Conservation (phyloP, 1,140 invertebrate genomes). For the Trachymyrmex cornetzi region DNA sequence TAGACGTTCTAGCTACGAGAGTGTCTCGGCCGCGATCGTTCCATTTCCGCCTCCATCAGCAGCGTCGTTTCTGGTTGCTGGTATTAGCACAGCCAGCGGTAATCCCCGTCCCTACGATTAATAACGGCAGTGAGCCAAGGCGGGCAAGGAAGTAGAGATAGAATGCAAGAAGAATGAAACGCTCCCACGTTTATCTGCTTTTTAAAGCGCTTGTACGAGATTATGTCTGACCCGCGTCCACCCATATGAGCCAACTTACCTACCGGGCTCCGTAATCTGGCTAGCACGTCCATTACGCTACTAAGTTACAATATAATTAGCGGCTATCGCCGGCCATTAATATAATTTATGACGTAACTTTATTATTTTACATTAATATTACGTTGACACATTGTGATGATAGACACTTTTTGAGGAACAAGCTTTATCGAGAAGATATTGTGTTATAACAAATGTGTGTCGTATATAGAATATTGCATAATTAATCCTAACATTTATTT, state of each 20-base stretch:
- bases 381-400: constrained; percentile 33
- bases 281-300: constrained; percentile 59
- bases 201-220: constrained; percentile 61
- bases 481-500: constrained; percentile 10
- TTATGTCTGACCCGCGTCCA: constrained; percentile 64
- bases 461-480: background rate
- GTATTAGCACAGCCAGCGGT: constrained; percentile 65
- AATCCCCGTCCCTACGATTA: constrained; percentile 74
- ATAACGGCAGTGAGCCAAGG: constrained; percentile 70
- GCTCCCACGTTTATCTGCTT: constrained; percentile 60
- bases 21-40: constrained; percentile 74
- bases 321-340: constrained; percentile 61
- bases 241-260: constrained; percentile 64
- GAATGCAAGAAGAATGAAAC: constrained; percentile 65
- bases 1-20: constrained; percentile 52
- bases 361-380: constrained; percentile 59
- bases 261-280: constrained; percentile 51
- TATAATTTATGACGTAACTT: constrained; percentile 55
- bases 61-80: constrained; percentile 67
- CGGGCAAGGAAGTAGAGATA: constrained; percentile 49
- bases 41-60: constrained; percentile 78
- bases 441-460: background rate
- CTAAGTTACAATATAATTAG: constrained; percentile 66
- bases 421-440: background rate
- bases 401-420: constrained; percentile 29